These are phyloP conservation scores for Littorina saxatilis DNA, from an alignment of 1,140 invertebrate genomes.

Conservation along the genomic window DNA sequence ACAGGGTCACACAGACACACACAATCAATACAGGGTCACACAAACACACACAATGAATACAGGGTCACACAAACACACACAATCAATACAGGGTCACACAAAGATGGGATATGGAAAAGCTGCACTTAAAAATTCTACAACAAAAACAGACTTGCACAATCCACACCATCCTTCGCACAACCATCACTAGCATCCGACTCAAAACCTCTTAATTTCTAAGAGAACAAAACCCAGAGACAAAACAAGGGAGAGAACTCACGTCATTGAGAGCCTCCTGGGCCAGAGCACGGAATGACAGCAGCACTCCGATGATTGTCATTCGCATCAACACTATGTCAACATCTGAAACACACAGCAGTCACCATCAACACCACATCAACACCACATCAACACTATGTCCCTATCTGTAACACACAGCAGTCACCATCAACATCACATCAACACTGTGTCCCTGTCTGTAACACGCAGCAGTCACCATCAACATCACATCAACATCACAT, in stretches of 20 bases:
- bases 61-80: no score
- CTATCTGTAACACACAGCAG: constrained; percentile 79
- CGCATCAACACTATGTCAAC: constrained; percentile 96
- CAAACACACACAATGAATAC: no score
- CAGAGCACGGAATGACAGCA: constrained; percentile 95
- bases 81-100: no score
- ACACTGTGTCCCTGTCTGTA: background rate
- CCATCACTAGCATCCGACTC: no score
- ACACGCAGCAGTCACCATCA: background rate
- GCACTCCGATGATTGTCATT: constrained; percentile 98
- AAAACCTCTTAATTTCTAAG: no score
- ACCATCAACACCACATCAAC: constrained; percentile 23
- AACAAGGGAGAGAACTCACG: constrained; percentile 78
- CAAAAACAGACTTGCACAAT: no score
- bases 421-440: background rate
- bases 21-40: no score
- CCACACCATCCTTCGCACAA: no score
- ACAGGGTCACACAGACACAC: no score
- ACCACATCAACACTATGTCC: constrained; percentile 90
- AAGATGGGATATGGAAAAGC: background rate
- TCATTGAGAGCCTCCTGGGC: constrained; percentile 95
- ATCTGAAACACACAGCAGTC: constrained; percentile 74
- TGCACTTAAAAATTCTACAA: background rate
- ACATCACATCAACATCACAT: no score
- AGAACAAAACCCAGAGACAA: background rate